Percentiles rank a stretch among this genome's conserved stretches.
Conservation (phyloP, 2,113 vertebrate genomes). For the Gallinago media region DNA sequence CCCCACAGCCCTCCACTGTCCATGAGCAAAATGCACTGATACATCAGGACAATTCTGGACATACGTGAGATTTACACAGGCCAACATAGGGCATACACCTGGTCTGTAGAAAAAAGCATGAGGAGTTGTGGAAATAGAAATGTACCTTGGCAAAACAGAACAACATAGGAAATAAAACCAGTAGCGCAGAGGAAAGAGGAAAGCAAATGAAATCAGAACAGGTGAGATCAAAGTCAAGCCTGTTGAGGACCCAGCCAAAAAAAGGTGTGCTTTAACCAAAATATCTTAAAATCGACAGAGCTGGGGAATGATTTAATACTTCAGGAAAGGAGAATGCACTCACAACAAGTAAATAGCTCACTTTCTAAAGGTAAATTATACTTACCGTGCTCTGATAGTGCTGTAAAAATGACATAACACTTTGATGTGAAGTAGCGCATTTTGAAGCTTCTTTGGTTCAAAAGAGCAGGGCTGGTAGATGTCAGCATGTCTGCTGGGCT, state of each 20-base stretch:
- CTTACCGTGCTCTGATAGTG: background rate
- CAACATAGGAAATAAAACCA: background rate
- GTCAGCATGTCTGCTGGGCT: background rate
- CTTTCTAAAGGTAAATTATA: background rate
- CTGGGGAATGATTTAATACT: background rate
- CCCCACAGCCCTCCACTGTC: background rate
- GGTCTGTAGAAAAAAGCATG: background rate
- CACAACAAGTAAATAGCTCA: background rate
- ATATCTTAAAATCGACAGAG: background rate
- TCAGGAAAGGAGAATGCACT: background rate
- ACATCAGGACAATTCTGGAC: fast-evolving
- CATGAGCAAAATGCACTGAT: background rate
- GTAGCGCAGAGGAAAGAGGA: background rate
- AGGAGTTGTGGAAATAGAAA: background rate
- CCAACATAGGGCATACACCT: fast-evolving
- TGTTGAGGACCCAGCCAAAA: background rate
- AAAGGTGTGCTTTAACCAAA: background rate
- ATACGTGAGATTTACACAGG: fast-evolving
- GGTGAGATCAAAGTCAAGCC: background rate
- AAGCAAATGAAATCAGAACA: background rate
- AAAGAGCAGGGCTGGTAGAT: background rate
- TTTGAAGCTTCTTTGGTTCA: background rate
- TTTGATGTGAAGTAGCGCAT: background rate
- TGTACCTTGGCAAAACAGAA: background rate
- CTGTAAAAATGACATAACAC: background rate